Percentiles rank a stretch among this genome's conserved stretches.
These are phyloP conservation scores for Geopemphigus sp. DNA, from an alignment of 1,140 invertebrate genomes.

Conservation along the genomic window DNA sequence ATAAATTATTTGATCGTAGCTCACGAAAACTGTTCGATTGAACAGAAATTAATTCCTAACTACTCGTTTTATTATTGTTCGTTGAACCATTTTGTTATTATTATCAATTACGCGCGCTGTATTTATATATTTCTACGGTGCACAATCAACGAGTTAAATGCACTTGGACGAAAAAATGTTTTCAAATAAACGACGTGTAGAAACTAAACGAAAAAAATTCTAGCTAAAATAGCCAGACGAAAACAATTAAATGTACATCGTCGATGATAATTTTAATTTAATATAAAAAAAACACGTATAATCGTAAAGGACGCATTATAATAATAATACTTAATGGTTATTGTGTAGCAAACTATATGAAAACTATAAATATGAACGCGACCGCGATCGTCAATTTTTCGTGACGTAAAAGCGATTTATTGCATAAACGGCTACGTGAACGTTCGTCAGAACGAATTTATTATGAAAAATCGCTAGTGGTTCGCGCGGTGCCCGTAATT, in stretches of 20 bases:
- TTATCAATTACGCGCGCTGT: no score
- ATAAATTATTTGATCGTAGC: no score
- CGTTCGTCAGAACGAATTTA: background rate
- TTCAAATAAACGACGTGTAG: background rate
- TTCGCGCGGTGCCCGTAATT: background rate
- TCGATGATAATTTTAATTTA: conserved; percentile 1
- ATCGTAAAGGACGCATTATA: background rate
- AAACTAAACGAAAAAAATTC: background rate
- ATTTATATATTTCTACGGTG: no score
- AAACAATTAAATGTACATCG: conserved; percentile 12
- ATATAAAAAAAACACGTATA: background rate
- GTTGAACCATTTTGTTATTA: no score
- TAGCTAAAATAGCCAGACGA: background rate
- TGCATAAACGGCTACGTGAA: background rate
- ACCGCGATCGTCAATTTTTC: background rate
- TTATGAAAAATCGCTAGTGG: background rate
- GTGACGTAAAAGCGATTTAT: background rate
- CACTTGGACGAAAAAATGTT: background rate
- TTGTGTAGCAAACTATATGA: background rate
- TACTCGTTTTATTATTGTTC: no score
- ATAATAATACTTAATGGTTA: conserved; percentile 26
- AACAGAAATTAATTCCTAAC: no score
- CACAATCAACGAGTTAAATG: no score
- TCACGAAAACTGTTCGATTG: no score
- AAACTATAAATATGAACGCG: background rate